Evolutionary conservation across 2,113 vertebrate genomes (phyloP), one percentile per base, ranked within the genome.

Genomic region (Paratilapia polleni): DNA sequence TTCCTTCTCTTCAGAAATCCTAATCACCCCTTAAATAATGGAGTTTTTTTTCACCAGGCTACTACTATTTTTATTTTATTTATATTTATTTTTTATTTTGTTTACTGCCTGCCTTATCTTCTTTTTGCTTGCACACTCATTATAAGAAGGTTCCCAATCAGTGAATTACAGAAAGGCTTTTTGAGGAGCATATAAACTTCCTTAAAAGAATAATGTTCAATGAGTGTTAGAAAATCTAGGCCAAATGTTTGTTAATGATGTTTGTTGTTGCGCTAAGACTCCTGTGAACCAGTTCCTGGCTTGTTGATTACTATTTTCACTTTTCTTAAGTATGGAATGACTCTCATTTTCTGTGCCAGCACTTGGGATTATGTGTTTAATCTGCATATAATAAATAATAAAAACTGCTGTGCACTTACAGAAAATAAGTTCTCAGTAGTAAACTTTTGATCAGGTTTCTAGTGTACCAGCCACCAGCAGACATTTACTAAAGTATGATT

Each of bases 241-340:
- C 74, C 89, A 92, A 84, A 78, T 49, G 13, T 88, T 90, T 58
- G 84, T 88, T 90, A 66, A 85, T 86, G 78, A 87, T 80, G 77
- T 91, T 75, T 83, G 76, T 57, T 84, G 52, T 86, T 82, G 47
- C 76, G 54, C 81, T 31, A 68, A 82, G 54, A 77, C 4, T 85
- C 75, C 17, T 83, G 47, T 75, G 74, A 83, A 85, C 86, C 81
- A 87, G 43, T 86, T 87, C 14, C 49, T 17, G 58, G 58, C 63
- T 59, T 85, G 77, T 31, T 87, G 83, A 89, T 92, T 61, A 84
- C 82, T 47, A 61, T 59, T 91, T 84, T 49, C 68, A 79, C 57
- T 88, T 79, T 77, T 54, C 20, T 79, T 57, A 76, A 82, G 58
- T 43, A 77, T 75, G 75, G 57, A 82, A 68, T 63, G 59, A 76